Evolutionary conservation across 2,888 invertebrate genomes (phyloP), one percentile per base, ranked within the genome.

Genomic region (Folsomia manolachei): DNA sequence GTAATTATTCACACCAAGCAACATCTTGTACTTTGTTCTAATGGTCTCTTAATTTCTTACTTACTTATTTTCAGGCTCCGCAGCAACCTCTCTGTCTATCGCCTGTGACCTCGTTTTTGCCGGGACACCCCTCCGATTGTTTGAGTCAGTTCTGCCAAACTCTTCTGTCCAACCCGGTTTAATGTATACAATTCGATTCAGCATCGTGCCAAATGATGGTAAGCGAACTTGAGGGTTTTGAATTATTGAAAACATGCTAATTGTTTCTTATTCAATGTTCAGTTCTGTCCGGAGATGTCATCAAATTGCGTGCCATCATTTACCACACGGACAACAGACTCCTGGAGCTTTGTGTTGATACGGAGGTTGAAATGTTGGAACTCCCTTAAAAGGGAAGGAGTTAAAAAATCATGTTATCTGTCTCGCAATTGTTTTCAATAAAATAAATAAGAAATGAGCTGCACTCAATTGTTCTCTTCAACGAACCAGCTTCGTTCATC

Each of bases 311-410:
- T 56, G 56, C 56, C 18, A 56, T 56, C 4, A 56, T 56, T 21
- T 56, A 19, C 56, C 56, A 56, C n/a, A 56, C 56, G 18, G 56
- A 56, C n/a, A 56, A 56, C 56, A 18, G 56, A n/a, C 21, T 56
- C 19, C n/a, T 56, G 56, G 56, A 56, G n/a, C 7, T 56, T 19
- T 56, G 56, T 56, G 56, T 56, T 19, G 56, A 56, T 4, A 19
- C 56, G 4, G 56, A 56, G 19, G 7, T 7, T 39, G 39, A 39
- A 9, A 39, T 39, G 4, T 14, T 39, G 4, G 39, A 39, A 4
- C 39, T 39, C 14, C 39, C 39, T 39, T 39, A 39, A 39, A 39
- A 39, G 39, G n/a, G n/a, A n/a, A 39, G 39, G 4, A 39, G 14
- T 39, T 39, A 4, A 39, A 39, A 39, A 39, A 39, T 39, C 39